phyloP scores from a whole-genome alignment of 2,888 invertebrate genomes.

The Cephus nigrinus region DNA sequence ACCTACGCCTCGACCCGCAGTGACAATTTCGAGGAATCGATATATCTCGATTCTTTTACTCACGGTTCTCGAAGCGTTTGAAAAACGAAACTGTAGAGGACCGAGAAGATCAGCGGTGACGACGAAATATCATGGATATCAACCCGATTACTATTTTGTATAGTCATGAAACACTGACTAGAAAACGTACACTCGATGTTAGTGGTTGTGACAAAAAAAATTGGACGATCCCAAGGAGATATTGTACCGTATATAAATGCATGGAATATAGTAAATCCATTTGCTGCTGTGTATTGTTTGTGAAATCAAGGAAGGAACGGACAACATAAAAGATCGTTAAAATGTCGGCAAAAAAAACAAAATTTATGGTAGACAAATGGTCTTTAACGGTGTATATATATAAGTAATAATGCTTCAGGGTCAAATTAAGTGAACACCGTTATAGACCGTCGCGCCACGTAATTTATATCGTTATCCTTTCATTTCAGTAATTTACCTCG shows the following conservation, averaged over 20 bases:
- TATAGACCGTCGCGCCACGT: not conserved
- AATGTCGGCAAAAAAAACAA: not conserved
- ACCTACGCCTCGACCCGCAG: not conserved
- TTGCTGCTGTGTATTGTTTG: not conserved
- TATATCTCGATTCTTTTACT: not conserved
- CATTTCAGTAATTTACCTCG: not conserved
- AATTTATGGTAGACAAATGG: not conserved
- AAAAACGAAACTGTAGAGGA: not conserved
- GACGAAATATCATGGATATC: not conserved
- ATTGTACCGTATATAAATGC: not conserved
- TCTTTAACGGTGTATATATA: not conserved
- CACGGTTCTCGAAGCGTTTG: not conserved
- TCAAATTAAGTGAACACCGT: not conserved
- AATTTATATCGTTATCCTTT: not conserved
- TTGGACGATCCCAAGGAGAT: not conserved
- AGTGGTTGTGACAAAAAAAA: not conserved
- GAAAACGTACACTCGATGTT: not conserved
- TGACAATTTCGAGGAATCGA: not conserved
- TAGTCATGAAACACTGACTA: not conserved
- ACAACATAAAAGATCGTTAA: not conserved
- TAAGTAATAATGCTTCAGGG: not conserved
- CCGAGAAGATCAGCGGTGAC: not conserved
- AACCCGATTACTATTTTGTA: not conserved
- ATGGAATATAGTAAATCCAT: not conserved
- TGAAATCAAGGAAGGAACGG: not conserved